Base-by-base conservation (phyloP, 1,140 invertebrate genomes). In the Penaeus vannamei region DNA sequence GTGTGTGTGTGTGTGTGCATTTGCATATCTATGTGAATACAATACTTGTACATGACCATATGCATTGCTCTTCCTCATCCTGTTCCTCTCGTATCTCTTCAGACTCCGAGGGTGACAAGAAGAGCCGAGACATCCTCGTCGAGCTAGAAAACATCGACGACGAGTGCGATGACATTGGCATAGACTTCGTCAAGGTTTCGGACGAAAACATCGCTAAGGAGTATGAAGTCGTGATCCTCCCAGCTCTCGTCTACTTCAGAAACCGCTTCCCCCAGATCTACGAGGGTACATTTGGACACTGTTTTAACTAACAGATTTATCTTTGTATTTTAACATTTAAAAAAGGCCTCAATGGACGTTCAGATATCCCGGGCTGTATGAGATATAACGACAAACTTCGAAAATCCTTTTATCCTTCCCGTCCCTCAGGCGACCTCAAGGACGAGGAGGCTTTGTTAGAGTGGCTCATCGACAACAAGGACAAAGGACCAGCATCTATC, bases 61-160 rank as follows among this genome's bases (percentile, higher is more conserved):
- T 14, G 53, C 12, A 53, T 53, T 12, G 53, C 17, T 53, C 53
- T 53, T 53, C 10, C 12, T 17, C 53, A 53, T 53, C 53, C 53
- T 53, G 53, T 10, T 53, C 53, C 53, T 17, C 17, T 17, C 8
- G 17, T 17, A 53, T 53, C 53, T 53, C 53, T 42, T 0, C 85
- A 91, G 91, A 91, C 82, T 80, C 97, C 92, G 97, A 98, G 94
- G 96, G 96, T 14, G 97, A 98, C 92, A 91, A 90, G 62, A 97
- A 98, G 92, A 97, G 97, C 92, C 97, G 97, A 91, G 97, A 97
- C 92, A 98, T 98, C 86, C 94, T 98, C 0, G 95, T 95, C 91
- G 97, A 97, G 92, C 93, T 98, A 66, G 97, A 98, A 92, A 97
- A 97, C 91, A 97, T 98, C 91, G 98, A 99, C 92, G 97, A 98